Evolutionary conservation across 2,113 vertebrate genomes (phyloP).

Genomic region (Catharus fuscescens): DNA sequence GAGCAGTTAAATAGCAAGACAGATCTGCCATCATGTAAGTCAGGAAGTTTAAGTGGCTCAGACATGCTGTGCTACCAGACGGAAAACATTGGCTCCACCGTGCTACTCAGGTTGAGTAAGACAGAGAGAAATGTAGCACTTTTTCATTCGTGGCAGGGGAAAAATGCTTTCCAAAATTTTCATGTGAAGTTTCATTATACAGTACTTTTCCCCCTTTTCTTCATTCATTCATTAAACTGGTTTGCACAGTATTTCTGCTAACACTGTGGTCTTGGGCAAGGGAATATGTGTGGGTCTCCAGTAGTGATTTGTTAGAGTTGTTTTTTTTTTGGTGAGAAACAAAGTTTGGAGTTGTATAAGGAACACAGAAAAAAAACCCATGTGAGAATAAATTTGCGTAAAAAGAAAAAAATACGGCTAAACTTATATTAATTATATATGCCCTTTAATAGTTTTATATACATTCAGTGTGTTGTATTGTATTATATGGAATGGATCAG

Average conservation of each 20-base stretch:
- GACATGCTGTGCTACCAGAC: not conserved
- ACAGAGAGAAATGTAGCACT: not conserved
- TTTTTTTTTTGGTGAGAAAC: not conserved
- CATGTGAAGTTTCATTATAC: not conserved
- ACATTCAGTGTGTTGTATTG: not conserved
- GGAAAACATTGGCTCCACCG: not conserved
- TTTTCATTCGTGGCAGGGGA: not conserved
- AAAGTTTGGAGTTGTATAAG: not conserved
- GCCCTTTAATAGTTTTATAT: not conserved
- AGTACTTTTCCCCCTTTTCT: not conserved
- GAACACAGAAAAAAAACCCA: not conserved
- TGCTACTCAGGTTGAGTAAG: not conserved
- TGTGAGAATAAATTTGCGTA: not conserved
- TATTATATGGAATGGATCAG: not conserved
- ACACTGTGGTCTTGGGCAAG: not conserved
- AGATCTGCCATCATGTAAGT: not conserved
- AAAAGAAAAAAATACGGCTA: not conserved
- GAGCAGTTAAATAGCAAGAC: not conserved
- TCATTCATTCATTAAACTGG: not conserved
- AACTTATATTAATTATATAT: not conserved
- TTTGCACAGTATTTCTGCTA: not conserved
- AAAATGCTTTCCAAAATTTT: not conserved
- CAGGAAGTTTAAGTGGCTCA: not conserved
- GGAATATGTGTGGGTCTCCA: not conserved
- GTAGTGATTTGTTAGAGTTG: not conserved